phyloP scores from a whole-genome alignment of 2,113 vertebrate species.

The Megaceryle torquata region DNA sequence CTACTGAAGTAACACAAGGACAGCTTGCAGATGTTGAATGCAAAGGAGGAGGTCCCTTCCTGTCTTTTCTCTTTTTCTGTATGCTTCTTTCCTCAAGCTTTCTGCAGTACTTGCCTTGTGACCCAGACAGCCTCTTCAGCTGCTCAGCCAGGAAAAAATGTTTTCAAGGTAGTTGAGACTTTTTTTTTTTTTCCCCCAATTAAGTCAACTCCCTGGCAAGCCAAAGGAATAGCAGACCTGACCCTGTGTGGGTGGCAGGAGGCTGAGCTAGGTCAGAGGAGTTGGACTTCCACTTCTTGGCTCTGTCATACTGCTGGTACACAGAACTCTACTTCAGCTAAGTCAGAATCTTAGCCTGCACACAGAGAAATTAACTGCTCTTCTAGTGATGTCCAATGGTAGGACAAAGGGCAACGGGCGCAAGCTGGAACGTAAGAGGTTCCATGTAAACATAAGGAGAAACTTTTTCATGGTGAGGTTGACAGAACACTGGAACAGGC shows the following conservation, averaged over 20 bases:
- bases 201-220: neutral
- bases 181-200: neutral
- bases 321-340: neutral
- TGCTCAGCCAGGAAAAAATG: neutral
- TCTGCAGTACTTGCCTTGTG: neutral
- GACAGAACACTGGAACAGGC: too few relatives aligned
- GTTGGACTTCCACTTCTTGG: neutral
- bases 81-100: neutral
- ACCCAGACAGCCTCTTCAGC: neutral
- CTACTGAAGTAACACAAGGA: neutral
- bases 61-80: neutral
- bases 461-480: too few relatives aligned
- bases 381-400: too few relatives aligned
- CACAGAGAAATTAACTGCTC: neutral
- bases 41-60: neutral
- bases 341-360: neutral
- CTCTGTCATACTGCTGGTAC: neutral
- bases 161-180: neutral
- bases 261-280: neutral
- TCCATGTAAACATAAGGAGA: too few relatives aligned
- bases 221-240: neutral
- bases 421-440: too few relatives aligned
- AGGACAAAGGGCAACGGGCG: too few relatives aligned
- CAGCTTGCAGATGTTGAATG: neutral
- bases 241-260: neutral